Evolutionary conservation across 2,888 invertebrate species (phyloP), one percentile per base, ranked within the genome.

Genomic region (Lathronympha strigana): DNA sequence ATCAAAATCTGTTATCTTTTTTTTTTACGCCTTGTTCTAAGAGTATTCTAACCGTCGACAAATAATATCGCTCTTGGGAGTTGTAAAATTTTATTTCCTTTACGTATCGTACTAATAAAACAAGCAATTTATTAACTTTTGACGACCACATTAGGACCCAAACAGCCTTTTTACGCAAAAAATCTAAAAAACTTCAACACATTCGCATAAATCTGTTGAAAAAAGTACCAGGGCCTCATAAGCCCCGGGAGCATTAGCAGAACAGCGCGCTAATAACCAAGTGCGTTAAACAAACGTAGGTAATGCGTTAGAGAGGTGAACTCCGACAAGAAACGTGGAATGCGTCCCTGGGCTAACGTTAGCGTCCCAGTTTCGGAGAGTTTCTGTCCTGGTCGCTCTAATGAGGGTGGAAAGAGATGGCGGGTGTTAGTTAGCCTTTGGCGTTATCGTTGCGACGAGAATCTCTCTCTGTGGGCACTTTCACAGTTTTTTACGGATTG

Each of bases 391-490:
- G 28, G 55, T 55, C 17, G 40, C 28, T 13, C 40, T 33, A 33
- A 21, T 33, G 31, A 25, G 28, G 28, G 55, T 43, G 25, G 40
- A 40, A 13, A 47, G 40, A 28, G 55, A 15, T 2, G 31, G 51
- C 25, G 43, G 19, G 51, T 43, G 43, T 28, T 25, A 53, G 54
- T 54, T 54, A 55, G 55, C 28, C 28, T 28, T 36, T 33, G 25
- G 40, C 40, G 28, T 54, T 54, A 25, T 23, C 54, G 23, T 55
- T 55, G 51, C 43, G 55, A 28, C 43, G 36, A 13, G n/a, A 55
- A 55, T 55, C 43, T 55, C 66, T 71, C 71, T 72, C 68, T 57
- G 54, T 58, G 61, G 63, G 69, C 68, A 61, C 67, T 67, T 66
- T 68, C 67, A 38, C 55, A 50, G 61, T 53, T 50, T 40, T 61